A percentile compares a stretch with the other conserved stretches of the same genome.
Evolutionary conservation across 2,888 invertebrate genomes (phyloP).

Genomic region (Rhagium mordax): DNA sequence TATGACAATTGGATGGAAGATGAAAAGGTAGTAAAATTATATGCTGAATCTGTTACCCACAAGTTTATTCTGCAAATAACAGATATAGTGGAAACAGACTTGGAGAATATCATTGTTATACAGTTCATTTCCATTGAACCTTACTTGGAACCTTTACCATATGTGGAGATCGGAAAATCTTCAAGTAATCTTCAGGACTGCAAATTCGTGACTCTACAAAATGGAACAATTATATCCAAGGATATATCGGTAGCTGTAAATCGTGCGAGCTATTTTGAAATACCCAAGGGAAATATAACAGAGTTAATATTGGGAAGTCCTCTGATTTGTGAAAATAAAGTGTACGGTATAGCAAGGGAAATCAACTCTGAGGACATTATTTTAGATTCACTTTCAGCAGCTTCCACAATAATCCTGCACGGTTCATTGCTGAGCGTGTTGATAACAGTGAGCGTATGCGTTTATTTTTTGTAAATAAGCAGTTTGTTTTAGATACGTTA

Average conservation of each 20-base stretch:
- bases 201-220: conserved; percentile 36
- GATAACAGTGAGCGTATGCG: not conserved
- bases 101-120: conserved; percentile 18
- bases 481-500: not conserved
- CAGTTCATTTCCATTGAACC: not conserved
- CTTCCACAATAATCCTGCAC: not conserved
- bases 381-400: conserved; percentile 37
- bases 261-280: not conserved
- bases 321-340: conserved; percentile 48
- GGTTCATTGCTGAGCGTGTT: not conserved
- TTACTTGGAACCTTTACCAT: conserved; percentile 10
- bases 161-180: conserved; percentile 18
- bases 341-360: conserved; percentile 52
- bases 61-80: conserved; percentile 25
- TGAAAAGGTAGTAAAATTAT: conserved; percentile 30
- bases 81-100: conserved; percentile 10
- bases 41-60: conserved; percentile 28
- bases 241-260: conserved; percentile 11
- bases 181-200: conserved; percentile 32
- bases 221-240: conserved; percentile 24
- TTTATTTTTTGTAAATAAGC: conserved; percentile 28
- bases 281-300: conserved; percentile 25
- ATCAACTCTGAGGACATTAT: conserved; percentile 28
- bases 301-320: conserved; percentile 49
- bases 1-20: conserved; percentile 30